These are phyloP conservation scores for Colistium nudipinnis DNA, from an alignment of 2,113 vertebrate genomes.

Conservation along the genomic window DNA sequence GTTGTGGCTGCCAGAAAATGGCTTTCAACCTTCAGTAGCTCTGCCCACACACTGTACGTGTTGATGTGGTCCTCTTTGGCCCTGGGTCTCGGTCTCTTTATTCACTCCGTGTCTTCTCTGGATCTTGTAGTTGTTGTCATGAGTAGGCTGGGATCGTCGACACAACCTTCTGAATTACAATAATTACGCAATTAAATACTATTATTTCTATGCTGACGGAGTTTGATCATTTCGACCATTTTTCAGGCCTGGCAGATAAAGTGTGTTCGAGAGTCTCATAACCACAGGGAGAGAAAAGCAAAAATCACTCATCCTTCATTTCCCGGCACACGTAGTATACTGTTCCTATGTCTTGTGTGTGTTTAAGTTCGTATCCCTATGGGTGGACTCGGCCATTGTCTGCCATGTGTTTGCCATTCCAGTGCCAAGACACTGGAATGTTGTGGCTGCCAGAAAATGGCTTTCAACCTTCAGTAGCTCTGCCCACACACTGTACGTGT, in stretches of 20 bases:
- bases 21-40: constrained; percentile 9
- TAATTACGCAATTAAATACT: no score
- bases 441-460: constrained; percentile 24
- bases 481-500: not conserved
- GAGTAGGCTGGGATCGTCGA: not conserved
- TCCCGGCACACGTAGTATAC: not conserved
- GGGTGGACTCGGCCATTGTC: not conserved
- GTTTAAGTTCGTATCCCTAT: constrained; percentile 12
- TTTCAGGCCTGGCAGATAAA: no score
- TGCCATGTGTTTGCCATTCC: constrained; percentile 28
- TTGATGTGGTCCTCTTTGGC: not conserved
- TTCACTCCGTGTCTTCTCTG: not conserved
- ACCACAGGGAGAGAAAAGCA: no score
- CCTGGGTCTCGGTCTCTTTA: not conserved
- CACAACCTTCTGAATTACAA: no score
- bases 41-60: not conserved
- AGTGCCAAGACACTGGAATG: constrained; percentile 36
- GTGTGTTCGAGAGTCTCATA: no score
- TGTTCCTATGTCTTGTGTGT: constrained; percentile 20
- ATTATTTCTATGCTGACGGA: no score
- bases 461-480: constrained; percentile 9
- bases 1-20: constrained; percentile 28
- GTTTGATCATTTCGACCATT: no score
- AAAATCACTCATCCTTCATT: constrained; percentile 21
- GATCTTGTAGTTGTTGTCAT: not conserved